Evolutionary conservation across 2,888 invertebrate genomes (phyloP), one percentile per base, ranked within the genome.

Genomic region (Lampropteryx suffumata): DNA sequence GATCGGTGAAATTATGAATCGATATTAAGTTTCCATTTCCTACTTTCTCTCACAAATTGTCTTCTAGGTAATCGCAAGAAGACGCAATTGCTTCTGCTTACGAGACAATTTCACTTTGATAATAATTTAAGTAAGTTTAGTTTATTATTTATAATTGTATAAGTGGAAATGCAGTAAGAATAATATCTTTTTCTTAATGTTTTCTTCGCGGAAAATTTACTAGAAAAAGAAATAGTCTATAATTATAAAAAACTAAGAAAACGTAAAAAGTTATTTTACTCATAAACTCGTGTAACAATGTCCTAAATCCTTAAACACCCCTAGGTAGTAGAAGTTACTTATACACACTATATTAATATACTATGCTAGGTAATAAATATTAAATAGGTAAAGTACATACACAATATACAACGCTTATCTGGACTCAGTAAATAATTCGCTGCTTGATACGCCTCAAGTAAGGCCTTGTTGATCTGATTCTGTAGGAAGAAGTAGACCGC

Each of bases 161-260:
- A 76, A 75, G 80, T 83, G 79, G 80, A 79, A 80, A 83, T 82
- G 81, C 81, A 79, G 72, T 72, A 59, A 62, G 58, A 61, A 49
- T 55, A 59, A n/a, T n/a, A n/a, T n/a, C n/a, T n/a, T 66, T 63
- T 78, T 78, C 68, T 67, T 51, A 65, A 62, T 56, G 70, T 77
- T 82, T 83, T 79, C 71, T 52, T 45, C 12, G 9, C 24, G 55
- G 65, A 69, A 81, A 80, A 71, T 74, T 59, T 50, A 52, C 51
- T 42, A 56, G 61, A 71, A 72, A 73, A 69, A 67, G 52, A 42
- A 21, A n/a, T 1, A 10, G 1, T 27, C n/a, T 32, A 45, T 12
- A 7, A 36, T 17, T 17, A 17, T 3, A 3, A 17, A 17, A 17
- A 17, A 17, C 17, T 3, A 17, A 17, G 2, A 17, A 17, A 17